A percentile compares a stretch with the other conserved stretches of the same genome.
Evolutionary conservation across 2,888 invertebrate genomes (phyloP).

Genomic region (Eurytoma adleriae): DNA sequence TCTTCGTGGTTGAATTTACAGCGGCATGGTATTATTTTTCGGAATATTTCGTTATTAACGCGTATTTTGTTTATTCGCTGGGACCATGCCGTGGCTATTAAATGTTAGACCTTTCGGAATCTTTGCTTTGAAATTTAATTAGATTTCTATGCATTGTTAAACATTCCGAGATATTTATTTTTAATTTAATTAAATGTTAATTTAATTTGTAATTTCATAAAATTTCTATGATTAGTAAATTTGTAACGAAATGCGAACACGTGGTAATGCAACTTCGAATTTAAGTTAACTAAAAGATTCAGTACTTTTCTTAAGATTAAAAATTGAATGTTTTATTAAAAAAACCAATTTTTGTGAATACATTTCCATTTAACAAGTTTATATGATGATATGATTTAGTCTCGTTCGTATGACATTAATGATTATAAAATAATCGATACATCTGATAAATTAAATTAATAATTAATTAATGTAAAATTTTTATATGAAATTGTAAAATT

Average conservation of each 20-base stretch:
- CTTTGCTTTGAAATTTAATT: not conserved
- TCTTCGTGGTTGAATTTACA: not conserved
- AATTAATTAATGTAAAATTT: conserved; percentile 2
- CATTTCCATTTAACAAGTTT: no score
- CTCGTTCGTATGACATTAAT: conserved; percentile 71
- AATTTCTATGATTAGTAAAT: not conserved
- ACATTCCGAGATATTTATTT: not conserved
- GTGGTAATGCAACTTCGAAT: not conserved
- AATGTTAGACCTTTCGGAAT: not conserved
- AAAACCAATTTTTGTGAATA: not conserved
- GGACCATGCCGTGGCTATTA: not conserved
- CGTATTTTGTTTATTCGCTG: not conserved
- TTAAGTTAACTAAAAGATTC: not conserved
- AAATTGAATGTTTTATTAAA: not conserved
- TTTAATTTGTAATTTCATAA: not conserved
- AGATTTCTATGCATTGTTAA: not conserved
- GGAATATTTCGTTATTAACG: not conserved
- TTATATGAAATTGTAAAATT: conserved; percentile 6
- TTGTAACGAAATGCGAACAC: not conserved
- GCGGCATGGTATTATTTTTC: conserved; percentile 6
- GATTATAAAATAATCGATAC: conserved; percentile 46
- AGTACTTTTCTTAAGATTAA: not conserved
- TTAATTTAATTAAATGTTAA: not conserved
- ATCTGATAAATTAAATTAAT: conserved; percentile 23
- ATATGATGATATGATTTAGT: conserved; percentile 67